Conservation (phyloP, 2,113 vertebrate species). For the Peromyscus californicus region DNA sequence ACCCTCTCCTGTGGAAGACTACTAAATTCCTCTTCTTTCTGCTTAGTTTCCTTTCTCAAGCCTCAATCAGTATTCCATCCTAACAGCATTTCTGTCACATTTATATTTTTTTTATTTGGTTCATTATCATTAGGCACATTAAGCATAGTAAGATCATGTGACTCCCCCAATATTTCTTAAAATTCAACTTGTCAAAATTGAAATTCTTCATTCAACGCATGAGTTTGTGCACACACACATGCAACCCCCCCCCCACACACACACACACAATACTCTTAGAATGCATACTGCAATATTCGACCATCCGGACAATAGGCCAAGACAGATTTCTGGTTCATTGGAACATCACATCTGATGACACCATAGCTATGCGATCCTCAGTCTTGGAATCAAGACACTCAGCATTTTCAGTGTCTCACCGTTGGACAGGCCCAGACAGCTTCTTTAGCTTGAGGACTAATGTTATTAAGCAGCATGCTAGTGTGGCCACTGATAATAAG, state of each 20-base stretch:
- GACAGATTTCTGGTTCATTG: neutral
- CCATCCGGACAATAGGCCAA: neutral
- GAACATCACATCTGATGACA: neutral
- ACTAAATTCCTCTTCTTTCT: neutral
- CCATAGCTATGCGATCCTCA: neutral
- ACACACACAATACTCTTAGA: neutral
- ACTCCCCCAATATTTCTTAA: slow-evolving; percentile 13
- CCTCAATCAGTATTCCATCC: neutral
- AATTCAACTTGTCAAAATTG: neutral
- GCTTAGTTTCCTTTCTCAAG: neutral
- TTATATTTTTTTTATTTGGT: neutral
- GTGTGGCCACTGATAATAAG: neutral
- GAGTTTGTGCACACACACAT: accelerated
- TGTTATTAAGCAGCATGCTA: neutral
- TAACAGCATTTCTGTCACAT: neutral
- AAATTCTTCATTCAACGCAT: neutral
- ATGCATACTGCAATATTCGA: neutral
- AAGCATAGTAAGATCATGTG: neutral
- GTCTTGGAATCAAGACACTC: neutral
- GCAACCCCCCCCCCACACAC: no score
- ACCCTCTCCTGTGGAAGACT: neutral
- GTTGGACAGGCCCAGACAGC: neutral
- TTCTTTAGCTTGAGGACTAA: neutral
- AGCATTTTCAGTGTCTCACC: neutral
- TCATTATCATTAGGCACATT: neutral